phyloP scores from a whole-genome alignment of 2,797 vertebrate genomes.

The Mionectes olivaceus region DNA sequence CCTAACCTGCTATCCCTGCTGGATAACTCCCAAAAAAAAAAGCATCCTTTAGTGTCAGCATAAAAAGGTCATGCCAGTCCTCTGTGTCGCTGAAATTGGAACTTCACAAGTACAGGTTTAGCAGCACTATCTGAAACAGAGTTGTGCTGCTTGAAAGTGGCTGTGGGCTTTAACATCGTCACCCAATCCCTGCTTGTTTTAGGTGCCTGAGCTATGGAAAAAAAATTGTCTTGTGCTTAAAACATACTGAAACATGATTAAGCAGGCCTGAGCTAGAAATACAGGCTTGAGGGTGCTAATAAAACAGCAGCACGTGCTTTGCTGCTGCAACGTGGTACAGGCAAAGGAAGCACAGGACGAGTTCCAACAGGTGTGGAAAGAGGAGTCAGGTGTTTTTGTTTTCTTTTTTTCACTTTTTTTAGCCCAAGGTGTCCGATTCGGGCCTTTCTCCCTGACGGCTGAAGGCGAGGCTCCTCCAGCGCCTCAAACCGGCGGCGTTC shows the following conservation, averaged over 20 bases:
- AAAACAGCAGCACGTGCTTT: neutral
- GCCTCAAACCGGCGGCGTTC: too few species aligned
- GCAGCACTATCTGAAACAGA: neutral
- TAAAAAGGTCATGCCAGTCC: neutral
- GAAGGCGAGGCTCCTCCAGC: accelerated
- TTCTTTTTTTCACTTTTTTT: neutral
- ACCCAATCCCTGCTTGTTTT: neutral
- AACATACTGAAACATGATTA: accelerated
- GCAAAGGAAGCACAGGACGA: accelerated
- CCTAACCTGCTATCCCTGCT: neutral
- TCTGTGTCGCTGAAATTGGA: neutral
- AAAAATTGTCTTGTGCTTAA: neutral
- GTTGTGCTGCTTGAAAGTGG: accelerated
- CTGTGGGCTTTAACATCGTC: accelerated
- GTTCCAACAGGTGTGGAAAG: neutral
- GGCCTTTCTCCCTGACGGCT: neutral
- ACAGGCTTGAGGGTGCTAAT: too few species aligned
- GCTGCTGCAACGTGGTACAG: accelerated
- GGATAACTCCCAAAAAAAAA: neutral
- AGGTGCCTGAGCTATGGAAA: accelerated
- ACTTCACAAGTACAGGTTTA: accelerated
- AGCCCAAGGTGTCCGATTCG: too few species aligned
- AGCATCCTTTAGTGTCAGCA: neutral
- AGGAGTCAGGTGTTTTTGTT: accelerated
- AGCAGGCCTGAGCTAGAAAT: neutral